Conservation (phyloP, 1,140 invertebrate species). For the Venustaconcha ellipsiformis region DNA sequence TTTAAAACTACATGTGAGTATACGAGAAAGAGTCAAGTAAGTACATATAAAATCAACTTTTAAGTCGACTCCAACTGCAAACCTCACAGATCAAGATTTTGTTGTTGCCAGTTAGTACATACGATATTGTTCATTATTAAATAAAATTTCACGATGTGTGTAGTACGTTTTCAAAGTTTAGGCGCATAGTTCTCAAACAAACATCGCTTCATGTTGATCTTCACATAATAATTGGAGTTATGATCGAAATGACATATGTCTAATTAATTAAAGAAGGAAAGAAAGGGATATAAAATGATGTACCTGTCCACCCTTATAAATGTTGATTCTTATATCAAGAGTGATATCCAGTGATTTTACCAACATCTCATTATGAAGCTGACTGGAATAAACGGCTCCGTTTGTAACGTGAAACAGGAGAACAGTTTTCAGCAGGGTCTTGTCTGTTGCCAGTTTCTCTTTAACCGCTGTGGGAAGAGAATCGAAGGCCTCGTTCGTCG, state of each 20-base stretch:
- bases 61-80: too few relatives aligned
- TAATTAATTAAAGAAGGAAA: neutral
- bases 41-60: too few relatives aligned
- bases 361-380: constrained; percentile 15
- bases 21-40: too few relatives aligned
- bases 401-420: constrained; percentile 19
- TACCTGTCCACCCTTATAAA: constrained; percentile 39
- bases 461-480: constrained; percentile 18
- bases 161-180: too few relatives aligned
- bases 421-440: constrained; percentile 9
- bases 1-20: too few relatives aligned
- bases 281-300: constrained; percentile 7
- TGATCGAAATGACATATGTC: neutral
- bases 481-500: constrained; percentile 30
- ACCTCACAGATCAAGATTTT: too few relatives aligned
- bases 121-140: too few relatives aligned
- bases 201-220: neutral
- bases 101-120: too few relatives aligned
- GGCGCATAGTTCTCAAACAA: neutral
- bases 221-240: neutral
- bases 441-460: constrained; percentile 12
- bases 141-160: too few relatives aligned
- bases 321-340: constrained; percentile 56
- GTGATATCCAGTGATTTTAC: constrained; percentile 25
- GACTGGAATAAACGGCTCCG: constrained; percentile 16